A percentile compares a stretch with the other conserved stretches of the same genome.
These are phyloP conservation scores for Scolopax bukidnonensis DNA, from an alignment of 2,797 vertebrate species.

Conservation along the genomic window DNA sequence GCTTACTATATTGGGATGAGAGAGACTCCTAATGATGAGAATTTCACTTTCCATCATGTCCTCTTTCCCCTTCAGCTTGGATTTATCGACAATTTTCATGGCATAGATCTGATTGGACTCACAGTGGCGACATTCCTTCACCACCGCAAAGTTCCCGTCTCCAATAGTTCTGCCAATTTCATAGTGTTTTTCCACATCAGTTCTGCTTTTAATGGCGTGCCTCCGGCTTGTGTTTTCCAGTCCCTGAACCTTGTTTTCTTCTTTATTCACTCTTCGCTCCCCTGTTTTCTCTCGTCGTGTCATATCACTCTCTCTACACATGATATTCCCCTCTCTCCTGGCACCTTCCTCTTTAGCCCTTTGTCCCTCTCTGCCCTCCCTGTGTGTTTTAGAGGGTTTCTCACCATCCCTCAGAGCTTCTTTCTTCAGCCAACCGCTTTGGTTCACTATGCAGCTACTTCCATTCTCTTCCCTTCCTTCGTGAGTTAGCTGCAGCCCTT, in stretches of 20 bases:
- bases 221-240: constrained; percentile 21
- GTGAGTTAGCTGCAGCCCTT: constrained; percentile 25
- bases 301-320: not conserved
- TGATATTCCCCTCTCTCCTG: constrained; percentile 43
- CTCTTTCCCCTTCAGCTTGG: constrained; percentile 91
- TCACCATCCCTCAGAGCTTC: constrained; percentile 49
- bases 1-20: constrained; percentile 91
- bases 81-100: constrained; percentile 92
- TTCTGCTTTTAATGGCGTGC: constrained; percentile 69
- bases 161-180: constrained; percentile 90
- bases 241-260: constrained; percentile 56
- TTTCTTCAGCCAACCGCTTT: constrained; percentile 61
- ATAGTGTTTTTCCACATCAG: constrained; percentile 86
- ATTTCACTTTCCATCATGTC: constrained; percentile 98
- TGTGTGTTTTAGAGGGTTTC: constrained; percentile 9
- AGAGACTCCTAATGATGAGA: constrained; percentile 87
- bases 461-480: constrained; percentile 53
- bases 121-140: constrained; percentile 87
- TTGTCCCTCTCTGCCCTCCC: constrained; percentile 57
- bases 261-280: constrained; percentile 40
- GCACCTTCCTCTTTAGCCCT: constrained; percentile 49
- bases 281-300: constrained; percentile 26
- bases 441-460: constrained; percentile 25
- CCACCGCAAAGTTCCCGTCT: constrained; percentile 95
- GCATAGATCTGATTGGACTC: constrained; percentile 82